Base-by-base conservation (phyloP, 1,140 invertebrate genomes). In the Marisa cornuarietis region DNA sequence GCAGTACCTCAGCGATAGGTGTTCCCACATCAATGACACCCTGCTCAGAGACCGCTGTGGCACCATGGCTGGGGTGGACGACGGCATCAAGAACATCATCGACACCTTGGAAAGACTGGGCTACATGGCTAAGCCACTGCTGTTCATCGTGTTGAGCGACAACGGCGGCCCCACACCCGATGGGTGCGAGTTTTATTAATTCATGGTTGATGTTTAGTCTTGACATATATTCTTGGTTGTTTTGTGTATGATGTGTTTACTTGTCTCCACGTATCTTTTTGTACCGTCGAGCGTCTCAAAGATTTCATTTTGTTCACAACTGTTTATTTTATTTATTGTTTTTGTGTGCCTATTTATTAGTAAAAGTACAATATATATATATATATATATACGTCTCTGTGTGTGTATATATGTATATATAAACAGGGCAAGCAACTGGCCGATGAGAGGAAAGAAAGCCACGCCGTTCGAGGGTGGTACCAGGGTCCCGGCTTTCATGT, bases 401-500 rank as follows among this genome's bases (percentile, higher is more conserved):
- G 31, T 42, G 31, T 42, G 31, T 6, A 42, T 42, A 6, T 22
- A 3, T 68, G 3, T 31, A 22, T 22, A 2, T 68, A 2, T 24
- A 1, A 68, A 58, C 54, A 58, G 76, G 0, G 66, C 76, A 31
- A 68, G 63, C 51, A 77, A 77, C 76, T 69, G 63, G 76, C 76
- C 76, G 5, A 49, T 77, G 20, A 52, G 76, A 24, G 76, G 76
- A n/a, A 49, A 16, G 22, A 77, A 77, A 63, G 14, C 24, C 65
- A 77, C 76, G 8, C 5, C 26, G 49, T 77, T 63, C 42, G 76
- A 77, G 49, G 74, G 76, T 13, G 76, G 76, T 8, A 77, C 76
- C 18, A 54, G 49, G 49, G 76, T 26, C 26, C 42, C 66, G 61
- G 22, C 63, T 20, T 52, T 77, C 22, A 14, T 77, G 42, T 42